phyloP scores from a whole-genome alignment of 2,113 vertebrate species.

The Empidonax alnorum region DNA sequence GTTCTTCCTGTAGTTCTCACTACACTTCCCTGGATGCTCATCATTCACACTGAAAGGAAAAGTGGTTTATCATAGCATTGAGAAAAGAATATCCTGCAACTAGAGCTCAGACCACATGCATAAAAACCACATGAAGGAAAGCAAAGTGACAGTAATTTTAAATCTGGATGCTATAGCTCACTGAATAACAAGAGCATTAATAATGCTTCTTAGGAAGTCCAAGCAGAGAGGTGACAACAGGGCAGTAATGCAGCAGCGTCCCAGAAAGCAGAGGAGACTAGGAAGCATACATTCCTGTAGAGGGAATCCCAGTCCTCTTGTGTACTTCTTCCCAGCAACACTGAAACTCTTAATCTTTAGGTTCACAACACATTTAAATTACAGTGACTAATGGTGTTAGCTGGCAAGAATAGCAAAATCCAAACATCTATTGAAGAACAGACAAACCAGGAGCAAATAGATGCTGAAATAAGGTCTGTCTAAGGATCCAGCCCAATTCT shows the following conservation, averaged over 20 bases:
- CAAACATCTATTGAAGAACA: not conserved
- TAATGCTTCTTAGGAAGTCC: not conserved
- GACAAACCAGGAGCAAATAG: not conserved
- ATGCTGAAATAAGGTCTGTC: not conserved
- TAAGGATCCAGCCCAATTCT: not conserved
- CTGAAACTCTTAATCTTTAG: not conserved
- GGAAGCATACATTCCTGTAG: not conserved
- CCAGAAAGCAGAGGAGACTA: not conserved
- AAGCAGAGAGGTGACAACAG: not conserved
- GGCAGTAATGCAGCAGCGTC: not conserved
- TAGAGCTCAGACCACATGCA: not conserved
- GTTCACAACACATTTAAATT: not conserved
- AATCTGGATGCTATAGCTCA: not conserved
- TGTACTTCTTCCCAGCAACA: not conserved
- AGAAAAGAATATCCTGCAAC: not conserved
- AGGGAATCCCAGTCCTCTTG: not conserved
- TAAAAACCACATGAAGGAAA: slow-evolving; percentile 5
- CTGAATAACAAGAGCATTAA: not conserved
- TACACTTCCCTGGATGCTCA: not conserved
- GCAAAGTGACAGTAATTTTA: not conserved
- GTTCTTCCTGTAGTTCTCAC: not conserved
- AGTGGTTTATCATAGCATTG: not conserved
- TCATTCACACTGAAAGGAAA: not conserved
- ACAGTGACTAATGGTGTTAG: not conserved
- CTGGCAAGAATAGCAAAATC: not conserved